Percentiles rank a stretch among this genome's conserved stretches.
These are phyloP conservation scores for Amphimallon solstitiale DNA, from an alignment of 2,888 invertebrate genomes.

Conservation along the genomic window DNA sequence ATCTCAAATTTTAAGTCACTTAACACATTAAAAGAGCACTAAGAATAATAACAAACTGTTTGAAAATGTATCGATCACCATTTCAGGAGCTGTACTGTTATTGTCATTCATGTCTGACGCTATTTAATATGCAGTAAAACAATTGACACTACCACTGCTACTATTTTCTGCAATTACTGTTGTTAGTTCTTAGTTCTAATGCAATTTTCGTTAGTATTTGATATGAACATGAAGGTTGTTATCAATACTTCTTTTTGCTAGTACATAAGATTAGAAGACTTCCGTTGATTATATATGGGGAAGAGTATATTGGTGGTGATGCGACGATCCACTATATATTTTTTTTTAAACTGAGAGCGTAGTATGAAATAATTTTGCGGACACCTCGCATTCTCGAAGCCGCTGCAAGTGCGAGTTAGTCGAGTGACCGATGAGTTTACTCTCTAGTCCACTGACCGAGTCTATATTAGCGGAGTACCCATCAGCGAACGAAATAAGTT, in stretches of 20 bases:
- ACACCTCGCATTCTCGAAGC: slow-evolving; percentile 25
- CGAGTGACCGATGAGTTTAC: slow-evolving; percentile 48
- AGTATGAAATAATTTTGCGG: slow-evolving; percentile 38
- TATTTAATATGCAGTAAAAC: slow-evolving; percentile 1
- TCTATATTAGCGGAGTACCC: slow-evolving; percentile 42
- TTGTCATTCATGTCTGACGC: slow-evolving; percentile 31
- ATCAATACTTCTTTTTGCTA: slow-evolving; percentile 1
- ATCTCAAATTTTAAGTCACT: too few relatives aligned
- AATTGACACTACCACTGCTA: slow-evolving; percentile 21
- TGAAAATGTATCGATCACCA: slow-evolving; percentile 20
- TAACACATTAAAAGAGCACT: slow-evolving; percentile 16
- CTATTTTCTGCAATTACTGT: slow-evolving; percentile 12
- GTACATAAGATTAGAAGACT: slow-evolving; percentile 2
- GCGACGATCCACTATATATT: slow-evolving; percentile 28
- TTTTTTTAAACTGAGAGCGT: slow-evolving; percentile 6
- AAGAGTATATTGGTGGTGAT: slow-evolving; percentile 12
- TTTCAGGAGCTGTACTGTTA: slow-evolving; percentile 8
- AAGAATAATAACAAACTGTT: slow-evolving; percentile 18
- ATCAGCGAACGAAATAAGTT: slow-evolving; percentile 17
- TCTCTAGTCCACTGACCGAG: slow-evolving; percentile 58
- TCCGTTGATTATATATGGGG: slow-evolving; percentile 8
- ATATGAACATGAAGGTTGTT: neutral
- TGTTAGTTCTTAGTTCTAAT: neutral
- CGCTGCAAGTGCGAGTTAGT: slow-evolving; percentile 43
- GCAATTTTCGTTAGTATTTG: neutral